These are phyloP conservation scores for Dinothrombium tinctorium DNA, from an alignment of 1,140 invertebrate species.

Conservation along the genomic window DNA sequence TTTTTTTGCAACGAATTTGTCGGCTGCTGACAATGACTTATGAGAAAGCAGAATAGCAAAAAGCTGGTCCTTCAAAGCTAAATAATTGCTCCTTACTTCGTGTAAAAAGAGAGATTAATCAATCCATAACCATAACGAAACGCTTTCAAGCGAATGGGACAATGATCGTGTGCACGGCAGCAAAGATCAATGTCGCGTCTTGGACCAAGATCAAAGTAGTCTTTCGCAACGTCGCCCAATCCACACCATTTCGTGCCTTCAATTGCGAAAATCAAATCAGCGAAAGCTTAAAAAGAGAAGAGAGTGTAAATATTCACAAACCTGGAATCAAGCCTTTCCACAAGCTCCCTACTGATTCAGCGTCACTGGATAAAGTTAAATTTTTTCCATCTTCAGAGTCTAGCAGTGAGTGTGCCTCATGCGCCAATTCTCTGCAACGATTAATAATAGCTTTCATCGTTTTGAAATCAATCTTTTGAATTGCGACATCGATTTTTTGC, in stretches of 20 bases:
- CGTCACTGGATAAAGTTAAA: too few species aligned
- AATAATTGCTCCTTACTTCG: constrained; percentile 24
- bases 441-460: background rate
- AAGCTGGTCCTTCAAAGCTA: too few species aligned
- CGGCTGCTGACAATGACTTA: too few species aligned
- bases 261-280: background rate
- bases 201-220: constrained; percentile 39
- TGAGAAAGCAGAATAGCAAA: too few species aligned
- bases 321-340: background rate
- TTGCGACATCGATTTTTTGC: background rate
- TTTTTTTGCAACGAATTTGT: background rate
- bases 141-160: constrained; percentile 32
- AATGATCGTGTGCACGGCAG: constrained; percentile 49
- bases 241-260: constrained; percentile 44
- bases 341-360: background rate
- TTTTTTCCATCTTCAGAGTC: background rate
- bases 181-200: constrained; percentile 41
- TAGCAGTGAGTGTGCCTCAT: background rate
- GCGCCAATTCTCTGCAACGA: background rate
- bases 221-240: constrained; percentile 38
- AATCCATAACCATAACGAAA: constrained; percentile 48
- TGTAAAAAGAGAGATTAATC: constrained; percentile 55
- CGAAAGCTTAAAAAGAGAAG: background rate
- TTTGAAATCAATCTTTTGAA: background rate
- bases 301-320: background rate